Conservation (phyloP, 2,888 invertebrate genomes). For the Tiliacea citrago region DNA sequence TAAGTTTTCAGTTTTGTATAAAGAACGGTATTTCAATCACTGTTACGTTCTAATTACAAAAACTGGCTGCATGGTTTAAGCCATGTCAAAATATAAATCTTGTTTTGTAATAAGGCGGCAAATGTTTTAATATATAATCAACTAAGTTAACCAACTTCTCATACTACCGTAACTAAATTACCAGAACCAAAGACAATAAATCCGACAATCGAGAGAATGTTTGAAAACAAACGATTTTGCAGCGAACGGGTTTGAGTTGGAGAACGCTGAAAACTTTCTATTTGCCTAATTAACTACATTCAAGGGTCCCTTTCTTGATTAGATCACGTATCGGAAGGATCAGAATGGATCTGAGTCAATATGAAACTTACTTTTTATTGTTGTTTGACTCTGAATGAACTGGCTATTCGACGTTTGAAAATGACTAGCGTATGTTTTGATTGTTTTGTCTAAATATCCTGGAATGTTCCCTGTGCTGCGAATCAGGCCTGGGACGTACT, state of each 20-base stretch:
- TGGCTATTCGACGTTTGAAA: conserved; percentile 70
- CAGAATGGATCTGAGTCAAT: conserved; percentile 82
- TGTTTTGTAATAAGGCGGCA: not conserved
- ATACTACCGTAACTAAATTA: conserved; percentile 19
- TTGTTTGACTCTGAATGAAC: conserved; percentile 78
- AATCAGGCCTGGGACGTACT: too few relatives aligned
- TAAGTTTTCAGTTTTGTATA: too few relatives aligned
- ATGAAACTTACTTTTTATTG: conserved; percentile 83
- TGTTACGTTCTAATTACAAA: too few relatives aligned
- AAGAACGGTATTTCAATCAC: too few relatives aligned
- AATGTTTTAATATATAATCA: not conserved
- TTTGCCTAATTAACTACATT: conserved; percentile 88
- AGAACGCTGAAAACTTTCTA: conserved; percentile 79
- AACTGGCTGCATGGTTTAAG: too few relatives aligned
- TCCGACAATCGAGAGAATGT: conserved; percentile 66
- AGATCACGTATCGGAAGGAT: conserved; percentile 86
- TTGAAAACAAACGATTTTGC: conserved; percentile 78
- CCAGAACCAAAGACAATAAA: conserved; percentile 44
- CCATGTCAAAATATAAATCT: too few relatives aligned
- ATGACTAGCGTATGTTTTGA: conserved; percentile 27
- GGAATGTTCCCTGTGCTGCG: too few relatives aligned
- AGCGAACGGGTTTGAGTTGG: conserved; percentile 66
- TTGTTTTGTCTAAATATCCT: too few relatives aligned
- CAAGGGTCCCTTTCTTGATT: conserved; percentile 83
- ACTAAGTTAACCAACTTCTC: not conserved